Evolutionary conservation across 2,797 vertebrate species (phyloP).

Genomic region (Oryzias dopingdopingensis): DNA sequence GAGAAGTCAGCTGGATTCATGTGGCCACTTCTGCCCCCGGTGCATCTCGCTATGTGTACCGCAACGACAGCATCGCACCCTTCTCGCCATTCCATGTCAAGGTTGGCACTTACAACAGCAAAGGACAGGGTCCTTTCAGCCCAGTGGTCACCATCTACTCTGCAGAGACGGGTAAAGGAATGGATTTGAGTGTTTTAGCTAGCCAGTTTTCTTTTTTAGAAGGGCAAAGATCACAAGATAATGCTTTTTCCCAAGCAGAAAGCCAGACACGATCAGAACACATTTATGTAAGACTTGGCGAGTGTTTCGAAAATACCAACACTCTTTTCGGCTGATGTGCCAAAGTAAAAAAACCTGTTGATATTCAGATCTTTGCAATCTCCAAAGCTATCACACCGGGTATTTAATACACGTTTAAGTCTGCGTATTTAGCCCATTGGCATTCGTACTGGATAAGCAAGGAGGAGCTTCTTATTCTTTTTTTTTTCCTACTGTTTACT

Average conservation of each 20-base stretch:
- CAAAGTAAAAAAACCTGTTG: slow-evolving; percentile 42
- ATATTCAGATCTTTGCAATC: slow-evolving; percentile 59
- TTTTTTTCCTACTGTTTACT: no score
- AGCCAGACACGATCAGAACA: slow-evolving; percentile 12
- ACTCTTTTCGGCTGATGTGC: slow-evolving; percentile 35
- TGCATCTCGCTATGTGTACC: slow-evolving; percentile 85
- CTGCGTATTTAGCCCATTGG: no score
- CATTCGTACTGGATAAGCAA: no score
- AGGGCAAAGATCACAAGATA: slow-evolving; percentile 35
- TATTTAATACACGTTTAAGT: no score
- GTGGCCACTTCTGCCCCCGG: slow-evolving; percentile 91
- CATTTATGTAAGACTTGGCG: slow-evolving; percentile 29
- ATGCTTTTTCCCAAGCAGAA: slow-evolving; percentile 3
- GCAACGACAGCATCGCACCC: slow-evolving; percentile 92
- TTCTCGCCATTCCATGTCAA: slow-evolving; percentile 93
- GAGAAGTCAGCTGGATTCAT: slow-evolving; percentile 89
- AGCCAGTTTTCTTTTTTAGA: slow-evolving; percentile 20
- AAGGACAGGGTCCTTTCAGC: slow-evolving; percentile 94
- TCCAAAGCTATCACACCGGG: background rate
- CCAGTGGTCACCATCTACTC: slow-evolving; percentile 89
- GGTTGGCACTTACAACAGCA: slow-evolving; percentile 95
- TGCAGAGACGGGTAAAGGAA: slow-evolving; percentile 88
- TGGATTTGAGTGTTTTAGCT: slow-evolving; percentile 6
- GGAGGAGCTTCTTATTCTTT: no score
- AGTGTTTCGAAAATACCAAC: slow-evolving; percentile 47